Evolutionary conservation across 2,797 vertebrate species (phyloP), one percentile per base, ranked within the genome.

Genomic region (Diglossa cyanea): DNA sequence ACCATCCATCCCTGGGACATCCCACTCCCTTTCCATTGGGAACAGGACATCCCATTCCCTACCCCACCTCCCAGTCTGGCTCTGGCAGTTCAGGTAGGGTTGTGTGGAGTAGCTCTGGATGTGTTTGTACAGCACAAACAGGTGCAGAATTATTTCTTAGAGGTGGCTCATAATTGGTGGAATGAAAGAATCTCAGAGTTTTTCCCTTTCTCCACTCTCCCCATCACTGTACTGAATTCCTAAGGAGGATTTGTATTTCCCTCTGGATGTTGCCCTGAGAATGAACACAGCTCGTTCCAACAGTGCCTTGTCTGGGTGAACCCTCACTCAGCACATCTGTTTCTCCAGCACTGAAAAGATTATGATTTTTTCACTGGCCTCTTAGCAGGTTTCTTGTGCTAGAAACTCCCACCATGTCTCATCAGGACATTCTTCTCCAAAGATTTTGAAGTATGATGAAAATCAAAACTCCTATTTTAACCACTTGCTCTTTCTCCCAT

Each of bases 51-150:
- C 73, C 13, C 1, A 3, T 30, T 74, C 31, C 39, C 50, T 8
- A 0, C 16, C 61, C 79, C 87, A 66, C 26, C 88, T 53, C 54
- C 9, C 17, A 20, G 57, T 9, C 63, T 39, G 51, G 19, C 77
- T 70, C 39, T 39, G 39, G 83, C 79, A 68, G 70, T 4, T 51
- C 11, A 0, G 2, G 21, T 1, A 6, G 0, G 12, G 17, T 1
- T 18, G 54, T 44, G n/a, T 31, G 45, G 68, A 68, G 57, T 4
- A 47, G 61, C 68, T 42, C 53, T 0, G 0, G 17, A 33, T 25
- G 35, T 66, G 74, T 70, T 51, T 37, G 40, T 61, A 8, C 6
- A 63, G 58, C 51, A 30, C 1, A 54, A 84, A n/a, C 4, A 55
- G 66, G 66, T 53, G 48, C 51, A 10, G n/a, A 31, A 21, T 75